A percentile compares a stretch with the other conserved stretches of the same genome.
These are phyloP conservation scores for Benthosema pterotum DNA, from an alignment of 2,797 vertebrate species.

Conservation along the genomic window DNA sequence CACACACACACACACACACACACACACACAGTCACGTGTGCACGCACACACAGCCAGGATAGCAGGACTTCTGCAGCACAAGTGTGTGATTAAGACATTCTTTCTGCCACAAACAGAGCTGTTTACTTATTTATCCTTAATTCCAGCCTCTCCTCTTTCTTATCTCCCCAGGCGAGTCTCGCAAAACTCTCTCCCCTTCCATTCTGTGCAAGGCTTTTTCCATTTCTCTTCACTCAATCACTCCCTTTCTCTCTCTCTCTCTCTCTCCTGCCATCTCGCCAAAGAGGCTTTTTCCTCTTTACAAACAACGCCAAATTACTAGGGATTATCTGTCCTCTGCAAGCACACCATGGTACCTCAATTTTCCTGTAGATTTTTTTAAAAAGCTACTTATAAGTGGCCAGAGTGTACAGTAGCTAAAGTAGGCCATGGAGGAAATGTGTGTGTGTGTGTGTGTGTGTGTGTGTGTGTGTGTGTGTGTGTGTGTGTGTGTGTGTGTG, in stretches of 20 bases:
- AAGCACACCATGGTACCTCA: constrained; percentile 56
- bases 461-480: constrained; percentile 4
- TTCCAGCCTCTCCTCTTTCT: constrained; percentile 6
- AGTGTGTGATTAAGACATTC: no score
- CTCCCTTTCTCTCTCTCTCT: constrained; percentile 59
- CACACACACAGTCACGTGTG: no score
- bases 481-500: constrained; percentile 4
- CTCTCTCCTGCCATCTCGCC: not conserved
- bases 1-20: no score
- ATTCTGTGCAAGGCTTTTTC: constrained; percentile 53
- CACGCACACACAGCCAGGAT: not conserved
- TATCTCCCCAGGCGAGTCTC: not conserved
- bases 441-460: constrained; percentile 16
- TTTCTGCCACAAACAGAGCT: not conserved
- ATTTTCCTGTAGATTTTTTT: constrained; percentile 67
- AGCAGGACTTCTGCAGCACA: no score
- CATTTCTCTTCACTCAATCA: constrained; percentile 50
- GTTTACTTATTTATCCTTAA: constrained; percentile 18
- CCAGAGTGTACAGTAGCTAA: constrained; percentile 30
- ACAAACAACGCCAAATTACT: constrained; percentile 63
- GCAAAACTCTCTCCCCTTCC: constrained; percentile 32
- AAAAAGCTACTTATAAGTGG: constrained; percentile 55
- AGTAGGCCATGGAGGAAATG: constrained; percentile 57
- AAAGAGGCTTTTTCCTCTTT: constrained; percentile 10
- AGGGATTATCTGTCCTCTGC: constrained; percentile 60